Evolutionary conservation across 2,888 invertebrate genomes (phyloP), one percentile per base, ranked within the genome.

Genomic region (Eristalinus aeneus): DNA sequence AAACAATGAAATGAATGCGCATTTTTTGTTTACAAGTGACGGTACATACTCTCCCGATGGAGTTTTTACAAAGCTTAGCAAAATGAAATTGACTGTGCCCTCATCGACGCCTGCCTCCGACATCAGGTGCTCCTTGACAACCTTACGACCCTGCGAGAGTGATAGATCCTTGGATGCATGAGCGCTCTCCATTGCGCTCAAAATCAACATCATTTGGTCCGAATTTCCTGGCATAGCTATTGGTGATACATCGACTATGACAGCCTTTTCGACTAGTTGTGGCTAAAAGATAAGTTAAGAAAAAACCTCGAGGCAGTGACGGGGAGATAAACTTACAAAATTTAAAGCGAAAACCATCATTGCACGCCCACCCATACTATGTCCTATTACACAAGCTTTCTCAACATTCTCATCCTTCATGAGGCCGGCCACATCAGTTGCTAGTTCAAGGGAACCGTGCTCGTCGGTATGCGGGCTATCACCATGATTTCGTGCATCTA

Each of bases 401-500:
- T 94, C 90, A 65, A 97, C 93, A 23, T 94, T 93, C 60, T 95
- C 91, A 88, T 95, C 94, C 88, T 94, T 93, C 81, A 97, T 92
- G 54, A 97, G 93, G 63, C 94, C 93, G 12, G 94, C 91, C 6
- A 98, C 90, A 93, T 99, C 99, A 72, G 93, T 93, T 0, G 96
- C 95, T 94, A 98, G 94, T 46, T 97, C 94, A 12, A 11, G 92
- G 90, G 98, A 98, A 31, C 94, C 94, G 92, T 97, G 96, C 0
- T 95, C 94, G 0, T 93, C 89, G 0, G 95, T 93, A 23, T 56
- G 98, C 0, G 97, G 96, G 90, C 98, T 98, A 88, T 97, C 97
- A 0, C 99, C 99, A 93, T 99, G 99, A 93, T 99, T 99, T 90
- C 99, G 94, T 6, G 97, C 96, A 93, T 99, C 99, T 34, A 98